Percentiles rank a stretch among this genome's conserved stretches.
Evolutionary conservation across 2,888 invertebrate species (phyloP).

Genomic region (Aromia moschata): DNA sequence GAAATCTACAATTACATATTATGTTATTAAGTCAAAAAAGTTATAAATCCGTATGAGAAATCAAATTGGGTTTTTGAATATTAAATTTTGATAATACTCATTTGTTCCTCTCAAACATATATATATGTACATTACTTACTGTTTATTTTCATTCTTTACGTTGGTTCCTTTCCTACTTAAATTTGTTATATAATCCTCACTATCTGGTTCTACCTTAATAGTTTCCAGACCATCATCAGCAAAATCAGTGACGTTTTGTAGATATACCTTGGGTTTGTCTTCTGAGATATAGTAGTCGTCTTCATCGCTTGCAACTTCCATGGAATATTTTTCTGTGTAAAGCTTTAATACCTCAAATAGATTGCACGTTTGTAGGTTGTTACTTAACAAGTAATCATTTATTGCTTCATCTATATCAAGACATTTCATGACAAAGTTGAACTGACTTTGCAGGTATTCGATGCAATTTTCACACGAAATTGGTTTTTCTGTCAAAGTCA

Average conservation of each 20-base stretch:
- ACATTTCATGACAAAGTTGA: constrained; percentile 2
- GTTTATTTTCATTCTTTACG: too few relatives aligned
- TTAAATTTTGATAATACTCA: too few relatives aligned
- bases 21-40: too few relatives aligned
- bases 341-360: background rate
- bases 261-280: background rate
- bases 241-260: background rate
- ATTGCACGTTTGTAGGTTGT: background rate
- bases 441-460: constrained; percentile 2
- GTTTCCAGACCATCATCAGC: background rate
- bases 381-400: background rate
- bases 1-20: too few relatives aligned
- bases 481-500: background rate
- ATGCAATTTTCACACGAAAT: background rate
- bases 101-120: too few relatives aligned
- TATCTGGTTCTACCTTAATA: background rate
- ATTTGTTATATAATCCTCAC: background rate
- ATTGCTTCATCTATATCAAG: background rate
- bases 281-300: background rate
- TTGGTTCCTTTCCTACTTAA: too few relatives aligned
- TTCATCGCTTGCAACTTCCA: too few relatives aligned
- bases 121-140: too few relatives aligned
- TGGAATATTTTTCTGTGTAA: background rate
- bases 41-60: too few relatives aligned
- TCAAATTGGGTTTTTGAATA: too few relatives aligned